Evolutionary conservation across 2,888 invertebrate species (phyloP), one percentile per base, ranked within the genome.

Genomic region (Caradrina clavipalpis): DNA sequence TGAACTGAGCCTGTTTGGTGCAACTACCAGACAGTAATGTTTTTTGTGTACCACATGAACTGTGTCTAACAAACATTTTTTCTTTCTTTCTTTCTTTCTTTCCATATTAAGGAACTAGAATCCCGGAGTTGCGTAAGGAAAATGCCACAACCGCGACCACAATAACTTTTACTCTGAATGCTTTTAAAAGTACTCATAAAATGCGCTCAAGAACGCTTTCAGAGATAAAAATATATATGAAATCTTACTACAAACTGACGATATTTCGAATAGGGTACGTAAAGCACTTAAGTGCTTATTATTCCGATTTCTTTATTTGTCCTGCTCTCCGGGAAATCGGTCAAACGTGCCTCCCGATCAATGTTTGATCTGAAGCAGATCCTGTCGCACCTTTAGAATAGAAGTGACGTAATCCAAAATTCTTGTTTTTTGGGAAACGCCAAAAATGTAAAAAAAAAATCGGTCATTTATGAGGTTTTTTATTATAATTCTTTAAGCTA

Each of bases 331-430:
- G 21, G 39, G 45, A 51, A 62, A 62, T 72, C 61, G 61, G 61
- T 59, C 65, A 78, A 78, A 72, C 54, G 73, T 72, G 78, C 22
- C 60, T 58, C 7, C 17, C 13, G 53, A 54, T 57, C 31, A 50
- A 35, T 57, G 56, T 39, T 53, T 45, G 49, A 53, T n/a, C 53
- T 65, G 19, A 50, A 58, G 11, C 26, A 51, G 22, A 59, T 56
- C 57, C 11, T 13, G n/a, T n/a, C n/a, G n/a, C n/a, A n/a, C n/a
- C n/a, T n/a, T n/a, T n/a, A n/a, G n/a, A n/a, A n/a, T n/a, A n/a
- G n/a, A n/a, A n/a, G n/a, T n/a, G n/a, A n/a, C n/a, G n/a, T n/a
- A n/a, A n/a, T n/a, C n/a, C n/a, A n/a, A n/a, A n/a, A n/a, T n/a
- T n/a, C n/a, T n/a, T n/a, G n/a, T n/a, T n/a, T n/a, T n/a, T n/a